Evolutionary conservation across 2,888 invertebrate species (phyloP), one percentile per base, ranked within the genome.

Genomic region (Euplagia quadripunctaria): DNA sequence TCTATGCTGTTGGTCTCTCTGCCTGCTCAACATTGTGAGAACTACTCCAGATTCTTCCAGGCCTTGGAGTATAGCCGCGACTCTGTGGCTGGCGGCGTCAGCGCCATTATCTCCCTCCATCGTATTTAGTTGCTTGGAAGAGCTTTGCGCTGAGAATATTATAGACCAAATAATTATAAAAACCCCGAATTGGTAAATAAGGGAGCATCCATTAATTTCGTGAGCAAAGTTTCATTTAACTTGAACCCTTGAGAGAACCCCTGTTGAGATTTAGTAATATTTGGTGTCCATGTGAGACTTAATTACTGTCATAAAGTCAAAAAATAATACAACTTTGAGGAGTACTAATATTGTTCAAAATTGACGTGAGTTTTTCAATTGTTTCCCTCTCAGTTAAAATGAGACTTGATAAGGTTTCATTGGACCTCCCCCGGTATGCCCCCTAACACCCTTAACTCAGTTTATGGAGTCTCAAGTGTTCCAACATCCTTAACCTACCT

Each of bases 41-140:
- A 89, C 82, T 7, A 92, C 81, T 1, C 89, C 90, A 0, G 89
- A 81, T 51, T 87, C 82, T 7, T 74, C 75, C 58, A 89, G 76
- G 0, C 86, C 87, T 12, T 86, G 85, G 5, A 92, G 85, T 49
- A 92, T 80, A 11, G 92, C 90, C 64, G 91, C 87, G 83, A 90
- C 86, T 66, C 87, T 46, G 17, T 71, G 86, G 11, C 80, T 81
- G 5, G 75, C 78, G 0, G 80, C 86, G 4, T 79, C 81, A 5
- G 74, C 77, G 0, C 81, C 70, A n/a, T 12, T 49, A 42, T 70
- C 70, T 0, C 70, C 87, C 58, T 87, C 89, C 92, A 92, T 92
- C 70, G 17, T 51, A 1, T 9, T 72, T 73, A 83, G 72, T 82
- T 81, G 41, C 73, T 80, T 1, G 84, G 84, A 0, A 84, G 74